These are phyloP conservation scores for Ispidina lecontei DNA, from an alignment of 2,797 vertebrate species.

Conservation along the genomic window DNA sequence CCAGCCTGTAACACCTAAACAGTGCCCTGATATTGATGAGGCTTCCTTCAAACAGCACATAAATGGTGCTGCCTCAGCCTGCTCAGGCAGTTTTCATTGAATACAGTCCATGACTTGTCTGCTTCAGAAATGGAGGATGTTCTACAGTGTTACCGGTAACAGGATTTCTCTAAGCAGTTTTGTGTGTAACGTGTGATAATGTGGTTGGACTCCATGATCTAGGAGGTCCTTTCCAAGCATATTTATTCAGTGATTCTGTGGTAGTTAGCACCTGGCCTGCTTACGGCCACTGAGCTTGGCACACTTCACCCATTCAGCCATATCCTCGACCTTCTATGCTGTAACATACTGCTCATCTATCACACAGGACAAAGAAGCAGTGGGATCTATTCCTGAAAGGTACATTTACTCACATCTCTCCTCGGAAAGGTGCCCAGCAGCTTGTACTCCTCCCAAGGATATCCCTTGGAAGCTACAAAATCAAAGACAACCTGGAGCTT, in stretches of 20 bases:
- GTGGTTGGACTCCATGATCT: too few species aligned
- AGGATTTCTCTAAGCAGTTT: background rate
- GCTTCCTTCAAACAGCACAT: background rate
- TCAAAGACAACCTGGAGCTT: conserved; percentile 97
- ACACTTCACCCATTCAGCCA: background rate
- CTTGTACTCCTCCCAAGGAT: conserved; percentile 95
- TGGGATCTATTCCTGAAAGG: background rate
- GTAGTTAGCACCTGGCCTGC: background rate
- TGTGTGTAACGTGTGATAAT: background rate
- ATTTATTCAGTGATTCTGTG: too few species aligned
- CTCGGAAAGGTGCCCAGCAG: conserved; percentile 98
- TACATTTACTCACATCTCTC: conserved; percentile 91
- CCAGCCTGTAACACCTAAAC: background rate
- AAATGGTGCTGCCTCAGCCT: background rate
- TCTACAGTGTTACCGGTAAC: background rate
- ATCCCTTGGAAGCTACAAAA: conserved; percentile 98
- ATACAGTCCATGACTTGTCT: background rate
- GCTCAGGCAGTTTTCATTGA: background rate
- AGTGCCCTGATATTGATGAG: accelerated
- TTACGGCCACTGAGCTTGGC: background rate
- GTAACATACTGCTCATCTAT: background rate
- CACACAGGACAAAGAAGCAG: background rate
- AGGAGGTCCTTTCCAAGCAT: too few species aligned
- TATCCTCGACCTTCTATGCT: background rate
- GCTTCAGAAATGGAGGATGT: background rate